Conservation (phyloP, 2,888 invertebrate genomes). For the Ophion slaviceki region DNA sequence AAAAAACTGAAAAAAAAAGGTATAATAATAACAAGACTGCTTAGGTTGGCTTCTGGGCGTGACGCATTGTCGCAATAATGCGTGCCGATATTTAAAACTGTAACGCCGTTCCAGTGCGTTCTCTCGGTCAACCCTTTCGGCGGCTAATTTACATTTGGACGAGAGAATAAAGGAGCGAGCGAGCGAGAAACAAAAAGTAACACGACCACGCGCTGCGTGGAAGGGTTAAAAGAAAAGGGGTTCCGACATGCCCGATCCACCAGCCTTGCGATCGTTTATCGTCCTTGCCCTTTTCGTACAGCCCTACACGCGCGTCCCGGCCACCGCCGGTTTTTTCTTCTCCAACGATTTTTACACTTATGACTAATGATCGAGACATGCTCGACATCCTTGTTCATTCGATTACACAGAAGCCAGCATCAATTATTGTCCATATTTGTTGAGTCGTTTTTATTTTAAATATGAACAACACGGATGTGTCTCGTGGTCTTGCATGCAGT, state of each 20-base stretch:
- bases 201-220: slow-evolving; percentile 18
- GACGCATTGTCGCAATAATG: slow-evolving; percentile 81
- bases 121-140: slow-evolving; percentile 77
- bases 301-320: no score
- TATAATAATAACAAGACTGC: slow-evolving; percentile 28
- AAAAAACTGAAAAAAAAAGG: slow-evolving; percentile 48
- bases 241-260: slow-evolving; percentile 12
- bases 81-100: slow-evolving; percentile 81
- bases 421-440: not conserved
- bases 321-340: not conserved
- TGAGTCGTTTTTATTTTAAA: no score
- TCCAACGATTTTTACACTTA: not conserved
- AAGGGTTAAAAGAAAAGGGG: slow-evolving; percentile 39
- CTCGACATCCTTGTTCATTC: not conserved
- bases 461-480: no score
- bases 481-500: no score
- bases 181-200: slow-evolving; percentile 55
- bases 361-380: not conserved
- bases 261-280: not conserved
- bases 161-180: slow-evolving; percentile 62
- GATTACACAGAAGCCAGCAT: not conserved
- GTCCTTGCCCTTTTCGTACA: not conserved
- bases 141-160: slow-evolving; percentile 78
- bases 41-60: slow-evolving; percentile 77
- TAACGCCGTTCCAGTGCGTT: slow-evolving; percentile 74